phyloP scores from a whole-genome alignment of 2,888 invertebrate species.

The Apotomis betuletana region DNA sequence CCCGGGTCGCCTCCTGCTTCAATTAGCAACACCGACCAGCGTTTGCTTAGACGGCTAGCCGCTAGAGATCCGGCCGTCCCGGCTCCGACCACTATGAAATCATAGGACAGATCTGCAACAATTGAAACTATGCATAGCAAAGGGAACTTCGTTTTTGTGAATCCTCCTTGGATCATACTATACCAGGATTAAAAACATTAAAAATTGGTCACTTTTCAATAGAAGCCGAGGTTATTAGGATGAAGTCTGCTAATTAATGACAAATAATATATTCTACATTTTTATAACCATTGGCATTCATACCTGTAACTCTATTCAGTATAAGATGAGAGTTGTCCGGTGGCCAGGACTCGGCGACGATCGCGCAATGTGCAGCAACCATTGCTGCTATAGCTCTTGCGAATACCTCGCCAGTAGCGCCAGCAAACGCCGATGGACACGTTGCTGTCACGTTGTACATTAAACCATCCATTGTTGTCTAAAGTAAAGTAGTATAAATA shows the following conservation, averaged over 20 bases:
- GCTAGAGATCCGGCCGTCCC: conserved; percentile 83
- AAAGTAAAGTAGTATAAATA: not conserved
- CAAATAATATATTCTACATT: too few species aligned
- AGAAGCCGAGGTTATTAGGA: too few species aligned
- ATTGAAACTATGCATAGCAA: not conserved
- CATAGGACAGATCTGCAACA: conserved; percentile 61
- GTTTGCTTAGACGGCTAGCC: conserved; percentile 70
- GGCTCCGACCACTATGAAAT: conserved; percentile 80
- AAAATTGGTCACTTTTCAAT: too few species aligned
- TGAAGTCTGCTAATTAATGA: too few species aligned
- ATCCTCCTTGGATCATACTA: too few species aligned
- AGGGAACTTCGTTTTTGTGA: too few species aligned
- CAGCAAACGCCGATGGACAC: conserved; percentile 60
- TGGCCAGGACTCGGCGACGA: conserved; percentile 79
- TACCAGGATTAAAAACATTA: too few species aligned
- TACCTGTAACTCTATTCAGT: conserved; percentile 50
- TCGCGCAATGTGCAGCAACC: conserved; percentile 81
- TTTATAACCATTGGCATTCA: not conserved
- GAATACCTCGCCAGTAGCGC: conserved; percentile 71
- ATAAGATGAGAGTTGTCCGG: conserved; percentile 62
- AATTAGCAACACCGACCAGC: conserved; percentile 65
- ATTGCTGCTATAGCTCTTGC: conserved; percentile 82
- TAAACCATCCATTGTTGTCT: conserved; percentile 50
- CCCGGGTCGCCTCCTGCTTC: conserved; percentile 79
- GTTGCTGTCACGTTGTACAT: conserved; percentile 49